phyloP scores from a whole-genome alignment of 2,113 vertebrate species.

The Trachemys scripta region DNA sequence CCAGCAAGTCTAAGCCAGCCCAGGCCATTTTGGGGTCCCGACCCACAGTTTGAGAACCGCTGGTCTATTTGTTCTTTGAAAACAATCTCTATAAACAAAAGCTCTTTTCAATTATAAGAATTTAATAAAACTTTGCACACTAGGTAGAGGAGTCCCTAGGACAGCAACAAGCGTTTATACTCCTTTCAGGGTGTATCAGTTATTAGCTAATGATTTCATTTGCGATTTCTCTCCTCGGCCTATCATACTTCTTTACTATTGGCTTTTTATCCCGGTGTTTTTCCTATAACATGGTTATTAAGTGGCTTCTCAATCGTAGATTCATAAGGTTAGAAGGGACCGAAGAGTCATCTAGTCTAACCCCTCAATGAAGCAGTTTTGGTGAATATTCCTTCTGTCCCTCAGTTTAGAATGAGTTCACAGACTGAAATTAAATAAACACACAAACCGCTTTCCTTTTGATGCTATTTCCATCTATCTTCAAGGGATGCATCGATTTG shows the following conservation, averaged over 20 bases:
- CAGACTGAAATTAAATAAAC: background rate
- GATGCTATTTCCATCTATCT: slow-evolving; percentile 31
- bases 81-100: background rate
- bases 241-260: background rate
- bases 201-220: background rate
- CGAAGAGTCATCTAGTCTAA: too few species aligned
- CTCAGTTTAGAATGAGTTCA: slow-evolving; percentile 51
- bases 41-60: too few species aligned
- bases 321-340: too few species aligned
- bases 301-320: background rate
- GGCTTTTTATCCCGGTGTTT: background rate
- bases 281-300: background rate
- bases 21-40: too few species aligned
- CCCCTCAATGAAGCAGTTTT: background rate
- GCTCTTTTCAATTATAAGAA: background rate
- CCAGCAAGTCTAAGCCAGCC: too few species aligned
- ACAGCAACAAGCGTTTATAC: background rate
- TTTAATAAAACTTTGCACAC: background rate
- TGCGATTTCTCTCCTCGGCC: background rate
- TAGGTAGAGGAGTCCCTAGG: background rate
- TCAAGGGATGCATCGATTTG: slow-evolving; percentile 2
- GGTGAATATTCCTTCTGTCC: background rate
- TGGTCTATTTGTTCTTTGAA: background rate
- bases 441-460: background rate
- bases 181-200: background rate